Evolutionary conservation across 2,888 invertebrate species (phyloP).

Genomic region (Hyposoter dolosus): DNA sequence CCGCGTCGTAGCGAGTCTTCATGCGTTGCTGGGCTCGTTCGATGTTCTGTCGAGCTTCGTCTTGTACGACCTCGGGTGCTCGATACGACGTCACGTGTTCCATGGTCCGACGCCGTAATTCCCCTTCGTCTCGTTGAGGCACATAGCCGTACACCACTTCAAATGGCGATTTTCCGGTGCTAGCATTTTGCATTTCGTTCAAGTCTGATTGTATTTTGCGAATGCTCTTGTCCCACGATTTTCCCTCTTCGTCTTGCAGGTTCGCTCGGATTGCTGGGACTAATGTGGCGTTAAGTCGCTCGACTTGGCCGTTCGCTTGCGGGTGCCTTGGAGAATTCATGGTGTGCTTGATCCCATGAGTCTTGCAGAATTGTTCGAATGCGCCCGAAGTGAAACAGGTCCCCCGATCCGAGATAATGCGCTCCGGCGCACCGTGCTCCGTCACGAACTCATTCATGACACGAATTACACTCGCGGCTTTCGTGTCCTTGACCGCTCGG

Average conservation of each 20-base stretch:
- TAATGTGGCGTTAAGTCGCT: not conserved
- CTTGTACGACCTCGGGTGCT: slow-evolving; percentile 15
- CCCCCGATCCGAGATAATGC: not conserved
- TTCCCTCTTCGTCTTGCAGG: slow-evolving; percentile 2
- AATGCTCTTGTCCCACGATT: slow-evolving; percentile 34
- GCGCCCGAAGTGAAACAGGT: not conserved
- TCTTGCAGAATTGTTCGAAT: not conserved
- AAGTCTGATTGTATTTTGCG: slow-evolving; percentile 56
- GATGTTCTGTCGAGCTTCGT: slow-evolving; percentile 13
- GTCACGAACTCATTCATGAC: not conserved
- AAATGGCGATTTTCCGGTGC: slow-evolving; percentile 62
- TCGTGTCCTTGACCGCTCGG: not conserved
- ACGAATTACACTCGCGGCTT: not conserved
- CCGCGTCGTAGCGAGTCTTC: slow-evolving; percentile 40
- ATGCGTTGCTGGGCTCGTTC: not conserved
- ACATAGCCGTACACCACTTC: slow-evolving; percentile 64
- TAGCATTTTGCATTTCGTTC: slow-evolving; percentile 62
- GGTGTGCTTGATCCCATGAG: not conserved
- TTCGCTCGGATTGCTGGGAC: not conserved
- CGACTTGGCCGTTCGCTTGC: not conserved
- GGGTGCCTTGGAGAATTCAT: not conserved
- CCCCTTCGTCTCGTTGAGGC: slow-evolving; percentile 7
- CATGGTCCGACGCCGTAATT: not conserved
- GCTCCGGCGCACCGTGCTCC: not conserved
- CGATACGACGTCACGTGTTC: not conserved